phyloP scores from a whole-genome alignment of 1,140 invertebrate species.

The Macrobrachium nipponense region DNA sequence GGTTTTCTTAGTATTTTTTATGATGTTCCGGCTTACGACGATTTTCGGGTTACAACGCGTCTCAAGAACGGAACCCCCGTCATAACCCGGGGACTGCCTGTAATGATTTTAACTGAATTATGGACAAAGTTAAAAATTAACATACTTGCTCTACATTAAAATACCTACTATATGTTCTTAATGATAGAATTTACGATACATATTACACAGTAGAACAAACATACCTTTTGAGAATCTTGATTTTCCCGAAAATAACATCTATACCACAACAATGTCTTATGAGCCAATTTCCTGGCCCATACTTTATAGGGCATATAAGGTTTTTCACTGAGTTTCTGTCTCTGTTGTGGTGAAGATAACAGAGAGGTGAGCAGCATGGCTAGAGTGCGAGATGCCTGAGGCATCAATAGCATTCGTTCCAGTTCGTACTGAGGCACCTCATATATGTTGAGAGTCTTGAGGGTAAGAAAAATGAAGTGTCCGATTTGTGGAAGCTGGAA shows the following conservation, averaged over 20 bases:
- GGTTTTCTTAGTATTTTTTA: no score
- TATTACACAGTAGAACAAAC: neutral
- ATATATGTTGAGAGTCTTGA: constrained; percentile 70
- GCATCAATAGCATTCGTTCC: constrained; percentile 75
- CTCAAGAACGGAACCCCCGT: no score
- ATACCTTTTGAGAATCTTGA: constrained; percentile 70
- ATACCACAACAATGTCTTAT: constrained; percentile 73
- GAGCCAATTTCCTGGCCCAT: constrained; percentile 73
- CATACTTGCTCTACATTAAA: no score
- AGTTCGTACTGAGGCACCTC: constrained; percentile 74
- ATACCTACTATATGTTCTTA: no score
- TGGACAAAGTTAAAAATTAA: no score
- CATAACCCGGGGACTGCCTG: no score
- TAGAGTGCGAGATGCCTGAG: constrained; percentile 73
- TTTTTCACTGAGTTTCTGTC: constrained; percentile 68
- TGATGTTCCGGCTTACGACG: no score
- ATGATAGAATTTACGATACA: neutral
- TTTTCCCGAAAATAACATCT: constrained; percentile 71
- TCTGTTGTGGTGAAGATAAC: constrained; percentile 68
- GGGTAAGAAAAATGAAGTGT: constrained; percentile 73
- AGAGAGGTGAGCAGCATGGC: constrained; percentile 74
- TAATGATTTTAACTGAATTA: no score
- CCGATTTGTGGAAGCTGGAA: constrained; percentile 72
- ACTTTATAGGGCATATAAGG: constrained; percentile 75
- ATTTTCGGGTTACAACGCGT: no score